Percentiles rank a stretch among this genome's conserved stretches.
phyloP scores from a whole-genome alignment of 2,113 vertebrate genomes.

The Tringa solitaria region DNA sequence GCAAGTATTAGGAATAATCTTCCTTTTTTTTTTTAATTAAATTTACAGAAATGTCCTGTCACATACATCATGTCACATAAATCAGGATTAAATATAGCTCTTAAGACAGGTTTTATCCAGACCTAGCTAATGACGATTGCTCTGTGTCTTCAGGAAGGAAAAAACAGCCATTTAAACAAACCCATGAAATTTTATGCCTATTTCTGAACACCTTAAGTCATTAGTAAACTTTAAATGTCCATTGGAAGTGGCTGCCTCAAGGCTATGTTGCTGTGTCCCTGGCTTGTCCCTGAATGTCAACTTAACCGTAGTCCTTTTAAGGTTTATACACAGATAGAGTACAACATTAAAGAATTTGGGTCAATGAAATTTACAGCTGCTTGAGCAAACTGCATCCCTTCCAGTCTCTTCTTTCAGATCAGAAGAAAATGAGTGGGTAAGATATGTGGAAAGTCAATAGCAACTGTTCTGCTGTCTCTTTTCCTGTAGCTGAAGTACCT shows the following conservation, averaged over 20 bases:
- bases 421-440: background rate
- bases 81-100: background rate
- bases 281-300: background rate
- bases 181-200: background rate
- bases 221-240: background rate
- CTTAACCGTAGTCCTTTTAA: background rate
- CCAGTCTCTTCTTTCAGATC: background rate
- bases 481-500: background rate
- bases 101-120: background rate
- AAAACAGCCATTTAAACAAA: background rate
- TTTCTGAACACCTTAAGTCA: background rate
- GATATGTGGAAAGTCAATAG: background rate
- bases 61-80: background rate
- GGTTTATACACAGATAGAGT: background rate
- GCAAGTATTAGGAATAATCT: background rate
- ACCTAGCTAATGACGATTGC: background rate
- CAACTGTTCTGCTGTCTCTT: background rate
- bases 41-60: background rate
- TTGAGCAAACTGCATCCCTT: background rate
- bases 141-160: background rate
- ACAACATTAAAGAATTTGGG: background rate
- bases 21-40: background rate
- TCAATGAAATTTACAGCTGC: background rate
- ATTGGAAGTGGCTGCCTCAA: background rate
- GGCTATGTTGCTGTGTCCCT: background rate